phyloP scores from a whole-genome alignment of 2,113 vertebrate species.

The Excalfactoria chinensis region DNA sequence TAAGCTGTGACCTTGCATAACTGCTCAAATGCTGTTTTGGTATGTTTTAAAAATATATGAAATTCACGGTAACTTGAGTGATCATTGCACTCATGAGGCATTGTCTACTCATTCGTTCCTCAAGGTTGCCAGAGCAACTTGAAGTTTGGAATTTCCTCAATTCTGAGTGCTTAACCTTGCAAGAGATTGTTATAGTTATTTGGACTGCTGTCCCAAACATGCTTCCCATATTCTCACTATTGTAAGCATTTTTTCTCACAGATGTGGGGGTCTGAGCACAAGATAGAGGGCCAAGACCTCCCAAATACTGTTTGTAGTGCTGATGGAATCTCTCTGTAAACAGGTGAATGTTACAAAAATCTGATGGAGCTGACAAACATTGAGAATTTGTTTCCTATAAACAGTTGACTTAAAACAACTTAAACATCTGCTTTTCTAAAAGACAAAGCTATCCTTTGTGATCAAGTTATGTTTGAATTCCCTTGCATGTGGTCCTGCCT shows the following conservation, averaged over 20 bases:
- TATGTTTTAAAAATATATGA: neutral
- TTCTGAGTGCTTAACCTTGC: slow-evolving; percentile 7
- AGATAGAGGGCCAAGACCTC: neutral
- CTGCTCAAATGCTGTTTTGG: neutral
- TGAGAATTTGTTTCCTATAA: neutral
- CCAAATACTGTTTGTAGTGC: neutral
- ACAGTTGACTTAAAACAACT: neutral
- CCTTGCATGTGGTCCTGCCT: neutral
- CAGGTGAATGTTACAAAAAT: neutral
- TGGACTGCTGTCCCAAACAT: neutral
- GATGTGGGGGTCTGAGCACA: neutral
- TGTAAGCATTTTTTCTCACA: neutral
- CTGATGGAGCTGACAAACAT: neutral
- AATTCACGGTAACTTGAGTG: neutral
- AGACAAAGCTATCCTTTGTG: neutral
- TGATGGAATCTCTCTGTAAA: neutral
- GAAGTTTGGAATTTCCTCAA: slow-evolving; percentile 36
- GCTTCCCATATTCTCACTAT: neutral
- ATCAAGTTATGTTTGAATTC: neutral
- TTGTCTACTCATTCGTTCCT: neutral
- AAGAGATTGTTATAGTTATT: neutral
- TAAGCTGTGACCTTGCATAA: neutral
- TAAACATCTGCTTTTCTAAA: neutral
- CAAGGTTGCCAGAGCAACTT: slow-evolving; percentile 29
- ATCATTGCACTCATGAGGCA: neutral